Percentiles rank a stretch among this genome's conserved stretches.
phyloP scores from a whole-genome alignment of 2,113 vertebrate genomes.

The Pogona vitticeps region DNA sequence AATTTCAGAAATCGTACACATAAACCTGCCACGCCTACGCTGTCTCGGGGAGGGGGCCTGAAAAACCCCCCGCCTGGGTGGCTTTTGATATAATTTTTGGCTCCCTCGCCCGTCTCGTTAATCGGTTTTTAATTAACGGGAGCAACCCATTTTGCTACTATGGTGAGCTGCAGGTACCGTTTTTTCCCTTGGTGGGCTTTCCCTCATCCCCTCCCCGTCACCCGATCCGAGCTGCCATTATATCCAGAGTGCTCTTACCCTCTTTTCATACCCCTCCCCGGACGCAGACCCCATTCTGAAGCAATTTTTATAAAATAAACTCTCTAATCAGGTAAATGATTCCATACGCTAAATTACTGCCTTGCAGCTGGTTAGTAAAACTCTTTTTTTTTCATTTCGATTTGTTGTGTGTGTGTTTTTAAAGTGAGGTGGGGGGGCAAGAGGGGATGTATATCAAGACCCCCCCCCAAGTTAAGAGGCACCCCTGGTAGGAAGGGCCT shows the following conservation, averaged over 20 bases:
- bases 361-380: conserved; percentile 81
- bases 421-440: too few relatives aligned
- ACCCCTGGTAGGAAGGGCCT: conserved; percentile 52
- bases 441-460: conserved; percentile 77
- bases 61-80: conserved; percentile 33
- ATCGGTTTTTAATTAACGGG: conserved; percentile 72
- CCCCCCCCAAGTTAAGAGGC: conserved; percentile 71
- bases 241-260: conserved; percentile 65
- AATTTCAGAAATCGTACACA: conserved; percentile 36
- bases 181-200: conserved; percentile 48
- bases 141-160: conserved; percentile 48
- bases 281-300: conserved; percentile 69
- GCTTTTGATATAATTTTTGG: conserved; percentile 35
- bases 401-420: too few relatives aligned
- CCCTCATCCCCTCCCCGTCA: background rate
- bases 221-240: conserved; percentile 41
- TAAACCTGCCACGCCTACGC: conserved; percentile 52
- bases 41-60: conserved; percentile 25
- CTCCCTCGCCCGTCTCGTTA: conserved; percentile 64
- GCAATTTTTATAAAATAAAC: conserved; percentile 87
- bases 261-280: conserved; percentile 65
- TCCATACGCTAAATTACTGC: conserved; percentile 84
- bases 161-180: conserved; percentile 46
- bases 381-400: conserved; percentile 64
- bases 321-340: conserved; percentile 94